Evolutionary conservation across 2,797 vertebrate species (phyloP), one percentile per base, ranked within the genome.

Genomic region (Synaphobranchus kaupii): DNA sequence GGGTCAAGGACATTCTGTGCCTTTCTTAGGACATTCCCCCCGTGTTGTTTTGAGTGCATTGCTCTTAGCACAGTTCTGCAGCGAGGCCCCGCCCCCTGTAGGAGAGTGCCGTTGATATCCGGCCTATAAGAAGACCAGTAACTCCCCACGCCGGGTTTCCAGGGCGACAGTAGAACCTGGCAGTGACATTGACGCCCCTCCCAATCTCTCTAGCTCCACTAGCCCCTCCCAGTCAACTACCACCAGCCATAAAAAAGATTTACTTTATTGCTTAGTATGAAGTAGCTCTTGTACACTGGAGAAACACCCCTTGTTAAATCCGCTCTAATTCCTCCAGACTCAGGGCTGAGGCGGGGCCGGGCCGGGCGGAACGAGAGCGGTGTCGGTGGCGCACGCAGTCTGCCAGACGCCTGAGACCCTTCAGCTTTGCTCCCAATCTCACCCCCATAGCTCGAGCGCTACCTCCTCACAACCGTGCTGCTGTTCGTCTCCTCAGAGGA

Each of bases 81-180:
- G 63, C 13, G 13, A 88, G 87, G 90, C 90, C 50, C 39, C 39
- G n/a, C 89, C 83, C 88, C 89, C 89, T 88, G 90, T 92, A 86
- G 89, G 92, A 93, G 90, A 89, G 85, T 88, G 89, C 90, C 86
- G 92, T 90, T 90, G 54, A 94, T 93, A 89, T 92, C 91, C 91
- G 85, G 90, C 87, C 87, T 84, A 84, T 92, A 90, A 93, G 93
- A 92, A 85, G 87, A 88, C 87, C 90, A 83, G 90, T 22, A 89
- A 86, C 84, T 85, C 63, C 25, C 22, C 1, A 5, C 17, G 9
- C 10, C 9, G 8, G 22, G 20, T 31, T 80, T 34, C 39, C 56
- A 60, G 52, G 44, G 54, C 34, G 76, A 58, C 86, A 85, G 85
- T 89, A 86, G 83, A 92, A 87, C 89, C 86, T 91, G 86, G 83